Percentiles rank a stretch among this genome's conserved stretches.
Evolutionary conservation across 2,888 invertebrate genomes (phyloP).

Genomic region (Eupithecia abbreviata): DNA sequence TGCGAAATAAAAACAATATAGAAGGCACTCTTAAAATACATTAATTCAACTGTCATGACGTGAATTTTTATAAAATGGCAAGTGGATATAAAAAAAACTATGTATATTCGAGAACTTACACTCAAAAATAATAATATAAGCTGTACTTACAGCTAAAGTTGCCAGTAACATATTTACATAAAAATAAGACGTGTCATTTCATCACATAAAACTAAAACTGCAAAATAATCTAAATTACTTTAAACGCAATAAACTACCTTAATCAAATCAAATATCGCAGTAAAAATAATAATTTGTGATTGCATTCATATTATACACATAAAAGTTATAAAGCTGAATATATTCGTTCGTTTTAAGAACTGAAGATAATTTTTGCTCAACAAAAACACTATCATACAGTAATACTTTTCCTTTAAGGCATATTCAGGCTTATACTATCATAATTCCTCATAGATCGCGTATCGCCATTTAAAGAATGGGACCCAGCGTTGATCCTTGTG

Average conservation of each 20-base stretch:
- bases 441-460: slow-evolving; percentile 74
- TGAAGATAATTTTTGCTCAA: slow-evolving; percentile 19
- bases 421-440: slow-evolving; percentile 79
- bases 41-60: slow-evolving; percentile 35
- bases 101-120: slow-evolving; percentile 61
- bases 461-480: slow-evolving; percentile 70
- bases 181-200: slow-evolving; percentile 46
- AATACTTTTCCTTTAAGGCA: slow-evolving; percentile 61
- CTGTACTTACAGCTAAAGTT: slow-evolving; percentile 57
- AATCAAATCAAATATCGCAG: slow-evolving; percentile 30
- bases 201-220: slow-evolving; percentile 47
- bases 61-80: slow-evolving; percentile 60
- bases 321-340: slow-evolving; percentile 30
- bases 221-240: slow-evolving; percentile 41
- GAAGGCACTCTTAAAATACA: slow-evolving; percentile 43
- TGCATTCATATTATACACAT: slow-evolving; percentile 37
- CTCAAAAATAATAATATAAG: slow-evolving; percentile 42
- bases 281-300: slow-evolving; percentile 33
- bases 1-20: slow-evolving; percentile 33
- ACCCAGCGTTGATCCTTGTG: slow-evolving; percentile 78
- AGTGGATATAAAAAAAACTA: slow-evolving; percentile 56
- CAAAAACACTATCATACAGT: slow-evolving; percentile 23
- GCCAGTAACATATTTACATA: slow-evolving; percentile 58
- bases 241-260: slow-evolving; percentile 28
- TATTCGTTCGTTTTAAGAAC: slow-evolving; percentile 32